A percentile compares a stretch with the other conserved stretches of the same genome.
phyloP scores from a whole-genome alignment of 2,797 vertebrate genomes.

The Hybognathus amarus region DNA sequence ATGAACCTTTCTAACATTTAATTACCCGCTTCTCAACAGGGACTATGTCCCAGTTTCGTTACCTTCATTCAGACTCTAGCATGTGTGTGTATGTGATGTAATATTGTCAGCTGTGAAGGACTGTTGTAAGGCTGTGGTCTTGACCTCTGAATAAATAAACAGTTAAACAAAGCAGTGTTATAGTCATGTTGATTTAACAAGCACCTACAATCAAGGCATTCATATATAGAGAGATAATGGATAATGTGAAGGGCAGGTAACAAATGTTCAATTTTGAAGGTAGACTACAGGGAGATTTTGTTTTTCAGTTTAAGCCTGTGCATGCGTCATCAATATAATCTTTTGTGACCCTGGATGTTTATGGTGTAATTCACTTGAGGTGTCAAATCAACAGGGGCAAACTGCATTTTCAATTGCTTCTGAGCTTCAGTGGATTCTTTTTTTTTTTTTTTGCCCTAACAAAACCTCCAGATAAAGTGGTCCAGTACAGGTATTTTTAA shows the following conservation, averaged over 20 bases:
- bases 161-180: constrained; percentile 10
- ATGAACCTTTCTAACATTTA: constrained; percentile 1
- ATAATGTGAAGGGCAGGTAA: neutral
- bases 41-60: constrained; percentile 6
- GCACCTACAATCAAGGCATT: constrained; percentile 1
- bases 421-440: neutral
- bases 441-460: neutral
- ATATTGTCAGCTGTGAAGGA: constrained; percentile 17
- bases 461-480: neutral
- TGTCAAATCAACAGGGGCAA: neutral
- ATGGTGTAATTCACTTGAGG: neutral
- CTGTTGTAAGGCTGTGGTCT: neutral
- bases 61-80: neutral
- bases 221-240: neutral
- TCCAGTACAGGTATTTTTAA: neutral
- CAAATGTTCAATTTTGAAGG: neutral
- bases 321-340: neutral
- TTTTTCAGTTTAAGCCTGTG: neutral
- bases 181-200: constrained; percentile 8
- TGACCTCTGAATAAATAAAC: constrained; percentile 31
- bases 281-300: neutral
- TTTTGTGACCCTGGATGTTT: neutral
- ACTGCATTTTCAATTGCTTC: neutral
- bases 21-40: constrained; percentile 19
- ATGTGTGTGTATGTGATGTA: constrained; percentile 3